These are phyloP conservation scores for Talpa occidentalis DNA, from an alignment of 2,113 vertebrate species.

Conservation along the genomic window DNA sequence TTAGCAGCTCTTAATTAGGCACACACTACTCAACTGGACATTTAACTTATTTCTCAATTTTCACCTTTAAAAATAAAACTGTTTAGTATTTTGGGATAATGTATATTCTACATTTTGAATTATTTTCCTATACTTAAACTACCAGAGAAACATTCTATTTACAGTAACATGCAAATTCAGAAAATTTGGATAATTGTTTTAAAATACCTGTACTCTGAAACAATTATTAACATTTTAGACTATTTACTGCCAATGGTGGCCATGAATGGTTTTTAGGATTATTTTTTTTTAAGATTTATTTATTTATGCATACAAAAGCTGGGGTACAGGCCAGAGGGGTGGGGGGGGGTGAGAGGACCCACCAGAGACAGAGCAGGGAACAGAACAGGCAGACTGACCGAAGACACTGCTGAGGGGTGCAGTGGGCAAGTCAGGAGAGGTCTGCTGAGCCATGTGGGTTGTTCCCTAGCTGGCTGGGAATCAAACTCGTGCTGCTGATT, in stretches of 20 bases:
- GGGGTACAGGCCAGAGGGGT: no score
- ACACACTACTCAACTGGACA: background rate
- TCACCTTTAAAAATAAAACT: slow-evolving; percentile 18
- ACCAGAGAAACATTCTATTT: slow-evolving; percentile 13
- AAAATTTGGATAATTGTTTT: background rate
- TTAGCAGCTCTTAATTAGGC: background rate
- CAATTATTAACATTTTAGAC: background rate
- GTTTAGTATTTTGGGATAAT: slow-evolving; percentile 11
- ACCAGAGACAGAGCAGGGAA: no score
- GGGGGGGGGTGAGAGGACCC: no score
- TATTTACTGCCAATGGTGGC: background rate
- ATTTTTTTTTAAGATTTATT: no score
- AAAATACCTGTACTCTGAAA: background rate
- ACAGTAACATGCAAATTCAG: background rate
- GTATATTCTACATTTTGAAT: slow-evolving; percentile 51
- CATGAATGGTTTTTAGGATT: background rate
- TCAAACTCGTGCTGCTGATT: no score
- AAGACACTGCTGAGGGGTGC: no score
- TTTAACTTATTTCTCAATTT: slow-evolving; percentile 10
- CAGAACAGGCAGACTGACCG: no score
- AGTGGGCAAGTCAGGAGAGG: no score
- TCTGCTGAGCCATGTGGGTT: no score
- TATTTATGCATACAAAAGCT: no score
- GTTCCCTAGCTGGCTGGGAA: no score
- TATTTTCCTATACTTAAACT: slow-evolving; percentile 1